These are phyloP conservation scores for Suricata suricatta DNA, from an alignment of 2,113 vertebrate genomes.

Conservation along the genomic window DNA sequence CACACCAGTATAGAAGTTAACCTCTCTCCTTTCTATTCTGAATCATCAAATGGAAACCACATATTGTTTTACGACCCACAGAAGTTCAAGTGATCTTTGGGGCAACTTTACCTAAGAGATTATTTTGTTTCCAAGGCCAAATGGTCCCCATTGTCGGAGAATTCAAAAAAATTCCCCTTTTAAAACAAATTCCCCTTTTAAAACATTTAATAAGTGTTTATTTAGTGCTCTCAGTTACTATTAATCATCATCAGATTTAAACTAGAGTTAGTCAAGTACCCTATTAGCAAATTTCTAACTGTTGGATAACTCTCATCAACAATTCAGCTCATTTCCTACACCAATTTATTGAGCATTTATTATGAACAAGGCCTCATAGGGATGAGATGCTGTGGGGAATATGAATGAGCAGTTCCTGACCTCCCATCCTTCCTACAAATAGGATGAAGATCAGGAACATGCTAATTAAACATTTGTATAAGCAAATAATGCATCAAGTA, in stretches of 20 bases:
- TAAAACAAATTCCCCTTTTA: no score
- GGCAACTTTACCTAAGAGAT: not conserved
- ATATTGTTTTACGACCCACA: not conserved
- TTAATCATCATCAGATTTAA: constrained; percentile 51
- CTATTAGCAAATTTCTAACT: constrained; percentile 42
- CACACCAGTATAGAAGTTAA: not conserved
- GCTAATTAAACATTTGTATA: constrained; percentile 5
- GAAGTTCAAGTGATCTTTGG: constrained; percentile 21
- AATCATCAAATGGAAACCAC: constrained; percentile 20
- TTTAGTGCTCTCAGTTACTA: not conserved
- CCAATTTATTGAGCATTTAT: constrained; percentile 45
- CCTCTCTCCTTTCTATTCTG: not conserved
- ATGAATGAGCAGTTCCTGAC: not conserved
- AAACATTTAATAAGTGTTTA: constrained; percentile 50
- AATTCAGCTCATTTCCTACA: constrained; percentile 11
- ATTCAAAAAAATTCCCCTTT: not conserved
- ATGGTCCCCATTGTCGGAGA: not conserved
- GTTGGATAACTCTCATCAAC: not conserved
- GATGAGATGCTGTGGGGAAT: not conserved
- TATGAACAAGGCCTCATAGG: not conserved
- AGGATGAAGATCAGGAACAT: not conserved
- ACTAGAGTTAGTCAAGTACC: constrained; percentile 47
- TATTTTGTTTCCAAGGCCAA: not conserved
- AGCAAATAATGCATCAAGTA: constrained; percentile 51
- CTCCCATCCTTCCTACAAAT: not conserved